Conservation (phyloP, 2,797 vertebrate species). For the Catostomus latipinnis region DNA sequence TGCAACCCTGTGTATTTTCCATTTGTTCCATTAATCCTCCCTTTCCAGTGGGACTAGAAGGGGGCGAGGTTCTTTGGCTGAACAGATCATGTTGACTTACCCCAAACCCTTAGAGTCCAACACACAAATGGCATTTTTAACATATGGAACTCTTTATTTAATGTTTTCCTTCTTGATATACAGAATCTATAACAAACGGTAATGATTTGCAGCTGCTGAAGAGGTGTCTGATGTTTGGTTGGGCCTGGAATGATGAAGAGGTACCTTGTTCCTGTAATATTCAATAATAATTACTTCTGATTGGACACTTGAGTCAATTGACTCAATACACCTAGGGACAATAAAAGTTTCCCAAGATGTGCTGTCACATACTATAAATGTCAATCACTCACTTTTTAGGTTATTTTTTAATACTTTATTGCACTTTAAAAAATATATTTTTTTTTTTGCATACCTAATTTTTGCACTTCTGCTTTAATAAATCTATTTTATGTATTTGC, state of each 20-base stretch:
- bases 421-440: too few relatives aligned
- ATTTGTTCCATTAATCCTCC: slow-evolving; percentile 21
- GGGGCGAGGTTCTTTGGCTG: slow-evolving; percentile 78
- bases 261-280: slow-evolving; percentile 54
- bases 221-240: slow-evolving; percentile 79
- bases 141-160: slow-evolving; percentile 93
- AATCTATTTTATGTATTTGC: too few relatives aligned
- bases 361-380: background rate
- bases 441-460: too few relatives aligned
- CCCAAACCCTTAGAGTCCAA: slow-evolving; percentile 90
- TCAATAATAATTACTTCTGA: slow-evolving; percentile 61
- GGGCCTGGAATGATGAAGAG: slow-evolving; percentile 69
- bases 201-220: slow-evolving; percentile 91
- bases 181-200: slow-evolving; percentile 93
- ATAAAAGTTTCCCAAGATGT: slow-evolving; percentile 47
- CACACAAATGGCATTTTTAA: slow-evolving; percentile 84
- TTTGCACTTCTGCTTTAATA: too few relatives aligned
- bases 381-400: background rate
- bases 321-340: slow-evolving; percentile 49
- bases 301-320: slow-evolving; percentile 66
- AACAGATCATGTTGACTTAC: slow-evolving; percentile 91
- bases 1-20: slow-evolving; percentile 42
- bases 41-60: slow-evolving; percentile 44
- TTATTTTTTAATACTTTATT: too few relatives aligned
- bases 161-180: slow-evolving; percentile 89